A percentile compares a stretch with the other conserved stretches of the same genome.
These are phyloP conservation scores for Epicauta chinensis DNA, from an alignment of 1,140 invertebrate genomes.

Conservation along the genomic window DNA sequence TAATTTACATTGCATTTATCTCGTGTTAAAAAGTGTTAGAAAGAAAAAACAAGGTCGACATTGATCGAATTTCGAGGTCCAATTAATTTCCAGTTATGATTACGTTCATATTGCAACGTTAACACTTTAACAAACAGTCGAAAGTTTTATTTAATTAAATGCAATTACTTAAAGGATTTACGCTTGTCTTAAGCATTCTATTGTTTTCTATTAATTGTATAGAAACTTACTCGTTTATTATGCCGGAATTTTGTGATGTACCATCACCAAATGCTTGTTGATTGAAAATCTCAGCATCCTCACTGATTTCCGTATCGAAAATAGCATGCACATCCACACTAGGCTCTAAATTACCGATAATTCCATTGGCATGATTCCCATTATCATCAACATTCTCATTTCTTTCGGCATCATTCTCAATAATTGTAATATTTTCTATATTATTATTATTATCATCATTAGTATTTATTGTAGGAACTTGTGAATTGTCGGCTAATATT, in stretches of 20 bases:
- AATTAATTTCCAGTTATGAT: neutral
- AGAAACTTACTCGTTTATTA: constrained; percentile 49
- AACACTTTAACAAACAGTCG: too few relatives aligned
- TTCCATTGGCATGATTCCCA: constrained; percentile 3
- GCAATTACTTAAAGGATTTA: constrained; percentile 2
- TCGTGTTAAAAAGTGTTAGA: too few relatives aligned
- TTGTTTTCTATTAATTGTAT: neutral
- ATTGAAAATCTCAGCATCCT: constrained; percentile 7
- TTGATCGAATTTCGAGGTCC: neutral
- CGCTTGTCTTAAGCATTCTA: neutral
- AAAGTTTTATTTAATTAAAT: constrained; percentile 1
- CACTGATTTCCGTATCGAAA: constrained; percentile 18
- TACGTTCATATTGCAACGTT: too few relatives aligned
- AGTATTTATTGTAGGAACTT: constrained; percentile 22
- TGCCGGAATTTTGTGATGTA: constrained; percentile 48
- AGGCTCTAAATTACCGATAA: constrained; percentile 15
- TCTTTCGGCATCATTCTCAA: constrained; percentile 7
- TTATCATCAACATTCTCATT: constrained; percentile 11
- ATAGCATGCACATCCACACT: constrained; percentile 22
- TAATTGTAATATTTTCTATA: neutral
- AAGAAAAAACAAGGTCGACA: neutral
- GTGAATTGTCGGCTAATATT: constrained; percentile 40
- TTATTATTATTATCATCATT: too few relatives aligned
- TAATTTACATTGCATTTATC: too few relatives aligned
- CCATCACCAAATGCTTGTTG: constrained; percentile 46